Evolutionary conservation across 2,888 invertebrate species (phyloP).

Genomic region (Merodon equestris): DNA sequence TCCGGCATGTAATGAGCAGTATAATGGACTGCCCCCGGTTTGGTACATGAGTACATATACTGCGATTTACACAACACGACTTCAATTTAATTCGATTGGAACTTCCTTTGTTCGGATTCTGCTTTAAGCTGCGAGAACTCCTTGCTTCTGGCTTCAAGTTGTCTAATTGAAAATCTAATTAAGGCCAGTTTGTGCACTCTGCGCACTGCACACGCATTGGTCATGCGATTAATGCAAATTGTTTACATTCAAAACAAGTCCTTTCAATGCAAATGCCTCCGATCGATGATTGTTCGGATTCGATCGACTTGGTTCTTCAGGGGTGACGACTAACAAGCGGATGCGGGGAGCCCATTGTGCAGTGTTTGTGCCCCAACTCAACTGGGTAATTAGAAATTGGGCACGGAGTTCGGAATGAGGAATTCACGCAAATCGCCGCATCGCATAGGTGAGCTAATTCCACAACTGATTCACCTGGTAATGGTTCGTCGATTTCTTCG

Average conservation of each 20-base stretch:
- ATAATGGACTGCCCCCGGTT: slow-evolving; percentile 51
- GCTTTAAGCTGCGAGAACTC: slow-evolving; percentile 19
- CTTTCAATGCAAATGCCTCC: slow-evolving; percentile 63
- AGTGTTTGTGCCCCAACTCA: slow-evolving; percentile 31
- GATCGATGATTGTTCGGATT: slow-evolving; percentile 22
- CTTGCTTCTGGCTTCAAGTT: slow-evolving; percentile 43
- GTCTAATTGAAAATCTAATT: slow-evolving; percentile 67
- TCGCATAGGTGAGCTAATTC: slow-evolving; percentile 29
- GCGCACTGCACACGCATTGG: slow-evolving; percentile 59
- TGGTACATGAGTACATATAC: slow-evolving; percentile 52
- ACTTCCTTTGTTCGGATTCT: slow-evolving; percentile 52
- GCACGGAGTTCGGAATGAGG: slow-evolving; percentile 12
- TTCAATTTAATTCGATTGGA: slow-evolving; percentile 28
- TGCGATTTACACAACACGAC: slow-evolving; percentile 20
- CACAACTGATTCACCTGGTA: not conserved
- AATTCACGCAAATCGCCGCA: slow-evolving; percentile 40
- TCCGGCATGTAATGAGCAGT: slow-evolving; percentile 57
- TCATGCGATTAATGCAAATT: slow-evolving; percentile 13
- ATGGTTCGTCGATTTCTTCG: slow-evolving; percentile 44
- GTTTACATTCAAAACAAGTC: slow-evolving; percentile 28
- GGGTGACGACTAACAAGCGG: no score
- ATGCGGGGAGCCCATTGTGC: not conserved
- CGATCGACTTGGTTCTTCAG: no score
- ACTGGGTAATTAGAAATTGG: slow-evolving; percentile 53
- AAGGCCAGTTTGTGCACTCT: slow-evolving; percentile 39